Percentiles rank a stretch among this genome's conserved stretches.
These are phyloP conservation scores for Odontesthes bonariensis DNA, from an alignment of 2,113 vertebrate species.

Conservation along the genomic window DNA sequence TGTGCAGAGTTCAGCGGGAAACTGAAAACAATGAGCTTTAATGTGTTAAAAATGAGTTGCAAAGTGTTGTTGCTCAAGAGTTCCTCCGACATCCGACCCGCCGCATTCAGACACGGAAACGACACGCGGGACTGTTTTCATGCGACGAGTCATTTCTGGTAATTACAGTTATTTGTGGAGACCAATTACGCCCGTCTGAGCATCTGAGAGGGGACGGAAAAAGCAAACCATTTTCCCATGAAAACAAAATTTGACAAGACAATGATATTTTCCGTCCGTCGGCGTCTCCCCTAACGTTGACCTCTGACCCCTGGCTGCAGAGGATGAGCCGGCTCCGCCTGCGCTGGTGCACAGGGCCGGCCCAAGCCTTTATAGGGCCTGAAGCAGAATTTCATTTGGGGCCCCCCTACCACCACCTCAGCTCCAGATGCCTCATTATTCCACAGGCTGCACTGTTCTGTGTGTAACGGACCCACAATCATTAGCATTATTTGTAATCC, in stretches of 20 bases:
- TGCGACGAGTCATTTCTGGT: conserved; percentile 82
- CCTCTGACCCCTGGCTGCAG: conserved; percentile 35
- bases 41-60: conserved; percentile 72
- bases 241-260: conserved; percentile 34
- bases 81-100: conserved; percentile 73
- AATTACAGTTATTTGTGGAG: conserved; percentile 84
- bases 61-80: conserved; percentile 69
- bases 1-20: conserved; percentile 60
- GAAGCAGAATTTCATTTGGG: too few species aligned
- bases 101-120: conserved; percentile 74
- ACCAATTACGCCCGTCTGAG: conserved; percentile 81
- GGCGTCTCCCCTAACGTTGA: conserved; percentile 28
- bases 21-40: conserved; percentile 75
- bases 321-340: too few species aligned
- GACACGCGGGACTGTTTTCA: conserved; percentile 80
- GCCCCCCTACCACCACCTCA: too few species aligned
- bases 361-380: too few species aligned
- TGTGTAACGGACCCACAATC: too few species aligned
- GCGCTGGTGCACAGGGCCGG: too few species aligned
- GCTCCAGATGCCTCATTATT: too few species aligned
- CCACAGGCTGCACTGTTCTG: too few species aligned
- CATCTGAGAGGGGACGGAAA: not conserved
- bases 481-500: too few species aligned
- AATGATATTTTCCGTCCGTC: conserved; percentile 46
- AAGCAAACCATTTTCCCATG: conserved; percentile 55